Conservation (phyloP, 2,113 vertebrate genomes). For the Etheostoma cragini region DNA sequence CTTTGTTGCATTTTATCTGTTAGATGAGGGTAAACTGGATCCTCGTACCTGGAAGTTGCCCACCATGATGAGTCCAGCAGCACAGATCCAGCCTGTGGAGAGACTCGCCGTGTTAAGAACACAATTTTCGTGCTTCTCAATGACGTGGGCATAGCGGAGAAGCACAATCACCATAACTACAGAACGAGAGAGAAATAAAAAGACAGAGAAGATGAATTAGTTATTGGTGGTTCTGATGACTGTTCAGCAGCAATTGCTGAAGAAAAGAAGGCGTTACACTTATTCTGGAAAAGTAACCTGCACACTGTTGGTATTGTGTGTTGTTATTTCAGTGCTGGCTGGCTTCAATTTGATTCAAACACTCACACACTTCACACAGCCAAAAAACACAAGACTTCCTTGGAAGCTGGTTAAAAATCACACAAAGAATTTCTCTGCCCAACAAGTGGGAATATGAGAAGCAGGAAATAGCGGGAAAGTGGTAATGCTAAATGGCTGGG, state of each 20-base stretch:
- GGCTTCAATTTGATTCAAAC: conserved; percentile 49
- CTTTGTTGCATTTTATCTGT: background rate
- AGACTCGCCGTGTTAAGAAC: conserved; percentile 90
- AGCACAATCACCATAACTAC: conserved; percentile 90
- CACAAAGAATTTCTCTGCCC: conserved; percentile 18
- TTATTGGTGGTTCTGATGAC: background rate
- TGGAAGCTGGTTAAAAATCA: conserved; percentile 42
- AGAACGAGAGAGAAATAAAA: conserved; percentile 14
- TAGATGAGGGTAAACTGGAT: background rate
- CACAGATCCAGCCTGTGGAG: conserved; percentile 89
- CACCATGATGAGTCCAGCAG: conserved; percentile 90
- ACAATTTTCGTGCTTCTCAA: conserved; percentile 88
- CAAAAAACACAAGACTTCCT: conserved; percentile 55
- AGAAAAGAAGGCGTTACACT: background rate
- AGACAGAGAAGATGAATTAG: background rate
- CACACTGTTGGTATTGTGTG: background rate
- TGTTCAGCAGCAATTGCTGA: background rate
- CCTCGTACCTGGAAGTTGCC: conserved; percentile 90
- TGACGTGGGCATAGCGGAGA: conserved; percentile 89
- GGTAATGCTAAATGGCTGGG: conserved; percentile 20
- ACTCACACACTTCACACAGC: conserved; percentile 14
- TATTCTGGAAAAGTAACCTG: conserved; percentile 16
- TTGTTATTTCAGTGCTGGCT: conserved; percentile 1
- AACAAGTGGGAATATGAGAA: conserved; percentile 41
- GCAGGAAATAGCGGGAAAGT: conserved; percentile 64